These are phyloP conservation scores for Tanypteryx hageni DNA, from an alignment of 2,888 invertebrate genomes.

Conservation along the genomic window DNA sequence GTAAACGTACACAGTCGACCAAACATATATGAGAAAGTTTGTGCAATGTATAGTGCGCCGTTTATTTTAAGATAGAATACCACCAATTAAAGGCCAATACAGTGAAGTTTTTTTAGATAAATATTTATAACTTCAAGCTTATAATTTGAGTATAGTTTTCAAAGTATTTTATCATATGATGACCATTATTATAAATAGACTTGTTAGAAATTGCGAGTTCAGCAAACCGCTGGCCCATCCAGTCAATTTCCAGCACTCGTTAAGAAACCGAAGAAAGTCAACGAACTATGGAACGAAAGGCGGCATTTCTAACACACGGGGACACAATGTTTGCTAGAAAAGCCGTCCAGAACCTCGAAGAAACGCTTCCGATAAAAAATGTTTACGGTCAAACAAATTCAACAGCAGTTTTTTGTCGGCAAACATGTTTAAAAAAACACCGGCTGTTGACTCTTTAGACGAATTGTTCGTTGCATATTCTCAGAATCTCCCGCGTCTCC, in stretches of 20 bases:
- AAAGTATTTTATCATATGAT: too few species aligned
- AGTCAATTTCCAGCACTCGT: neutral
- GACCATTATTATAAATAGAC: too few species aligned
- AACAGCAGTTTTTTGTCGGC: neutral
- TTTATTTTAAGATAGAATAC: too few species aligned
- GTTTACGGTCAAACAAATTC: slow-evolving; percentile 43
- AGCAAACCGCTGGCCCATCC: neutral
- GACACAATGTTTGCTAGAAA: neutral
- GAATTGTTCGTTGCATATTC: neutral
- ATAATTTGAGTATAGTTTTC: too few species aligned
- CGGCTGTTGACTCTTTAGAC: neutral
- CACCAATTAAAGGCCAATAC: too few species aligned
- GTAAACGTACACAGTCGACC: too few species aligned
- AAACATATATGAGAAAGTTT: too few species aligned
- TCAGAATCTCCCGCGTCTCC: neutral
- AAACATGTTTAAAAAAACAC: neutral
- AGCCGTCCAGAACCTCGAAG: neutral
- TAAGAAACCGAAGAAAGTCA: neutral
- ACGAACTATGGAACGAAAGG: neutral
- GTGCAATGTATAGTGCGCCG: too few species aligned
- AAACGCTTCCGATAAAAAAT: slow-evolving; percentile 8
- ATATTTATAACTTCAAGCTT: too few species aligned
- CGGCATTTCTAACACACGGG: slow-evolving; percentile 40
- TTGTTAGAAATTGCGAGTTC: too few species aligned
- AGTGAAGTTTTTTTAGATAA: too few species aligned